A percentile compares a stretch with the other conserved stretches of the same genome.
Conservation (phyloP, 2,888 invertebrate species). For the Acanthosoma haemorrhoidale region DNA sequence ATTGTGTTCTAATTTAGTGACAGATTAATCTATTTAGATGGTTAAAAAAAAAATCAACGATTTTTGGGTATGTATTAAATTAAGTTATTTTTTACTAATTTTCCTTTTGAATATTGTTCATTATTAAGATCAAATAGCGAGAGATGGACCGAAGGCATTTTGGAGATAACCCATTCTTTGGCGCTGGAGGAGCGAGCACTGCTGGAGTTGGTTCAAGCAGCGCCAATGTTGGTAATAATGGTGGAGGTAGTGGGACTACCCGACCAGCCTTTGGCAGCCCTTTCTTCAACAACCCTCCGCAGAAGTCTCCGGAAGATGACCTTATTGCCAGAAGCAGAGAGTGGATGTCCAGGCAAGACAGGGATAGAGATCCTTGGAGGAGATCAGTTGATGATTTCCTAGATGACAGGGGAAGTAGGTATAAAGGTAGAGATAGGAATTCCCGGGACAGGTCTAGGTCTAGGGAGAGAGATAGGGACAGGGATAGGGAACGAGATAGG, state of each 20-base stretch:
- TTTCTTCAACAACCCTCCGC: conserved; percentile 23
- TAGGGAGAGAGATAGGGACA: conserved; percentile 36
- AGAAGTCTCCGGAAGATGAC: conserved; percentile 34
- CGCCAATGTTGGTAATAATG: conserved; percentile 31
- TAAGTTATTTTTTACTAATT: conserved; percentile 34
- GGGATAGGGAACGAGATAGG: conserved; percentile 42
- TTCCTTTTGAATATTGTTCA: conserved; percentile 36
- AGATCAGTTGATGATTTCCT: conserved; percentile 41
- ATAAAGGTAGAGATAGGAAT: conserved; percentile 37
- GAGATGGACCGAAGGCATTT: conserved; percentile 39
- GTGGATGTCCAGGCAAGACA: conserved; percentile 35
- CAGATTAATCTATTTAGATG: conserved; percentile 11
- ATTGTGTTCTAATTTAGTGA: background rate
- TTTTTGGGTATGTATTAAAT: conserved; percentile 27
- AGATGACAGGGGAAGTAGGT: conserved; percentile 38
- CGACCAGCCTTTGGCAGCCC: conserved; percentile 3
- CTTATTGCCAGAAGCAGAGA: conserved; percentile 37
- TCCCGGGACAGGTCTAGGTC: conserved; percentile 39
- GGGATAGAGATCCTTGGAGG: conserved; percentile 38
- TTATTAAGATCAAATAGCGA: conserved; percentile 36
- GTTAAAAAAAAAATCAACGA: conserved; percentile 13
- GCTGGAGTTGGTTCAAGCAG: conserved; percentile 11
- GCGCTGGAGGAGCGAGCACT: background rate
- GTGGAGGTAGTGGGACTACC: conserved; percentile 15
- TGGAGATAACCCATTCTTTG: conserved; percentile 34